phyloP scores from a whole-genome alignment of 2,113 vertebrate species.

The Rutilus rutilus region DNA sequence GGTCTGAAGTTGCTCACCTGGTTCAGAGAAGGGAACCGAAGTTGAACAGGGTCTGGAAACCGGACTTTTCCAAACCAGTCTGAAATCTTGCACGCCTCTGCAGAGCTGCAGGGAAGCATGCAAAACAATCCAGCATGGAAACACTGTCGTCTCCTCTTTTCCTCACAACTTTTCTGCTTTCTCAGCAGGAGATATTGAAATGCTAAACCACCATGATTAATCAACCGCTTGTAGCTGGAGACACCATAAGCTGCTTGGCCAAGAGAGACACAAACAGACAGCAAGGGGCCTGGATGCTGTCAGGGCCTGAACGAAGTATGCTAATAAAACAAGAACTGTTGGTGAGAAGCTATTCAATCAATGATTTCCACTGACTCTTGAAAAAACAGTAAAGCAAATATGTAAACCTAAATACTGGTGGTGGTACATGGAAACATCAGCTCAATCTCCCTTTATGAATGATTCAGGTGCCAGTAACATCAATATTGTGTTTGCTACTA shows the following conservation, averaged over 20 bases:
- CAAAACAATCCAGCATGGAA: slow-evolving; percentile 34
- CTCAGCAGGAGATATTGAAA: slow-evolving; percentile 39
- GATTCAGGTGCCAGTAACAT: background rate
- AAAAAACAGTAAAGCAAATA: background rate
- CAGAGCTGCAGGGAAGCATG: slow-evolving; percentile 24
- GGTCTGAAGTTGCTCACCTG: background rate
- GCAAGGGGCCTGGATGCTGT: slow-evolving; percentile 22
- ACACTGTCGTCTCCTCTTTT: background rate
- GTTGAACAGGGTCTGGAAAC: background rate
- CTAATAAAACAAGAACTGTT: slow-evolving; percentile 40
- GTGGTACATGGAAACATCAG: background rate
- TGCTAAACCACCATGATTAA: slow-evolving; percentile 48
- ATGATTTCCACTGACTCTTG: background rate
- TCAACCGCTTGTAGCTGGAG: slow-evolving; percentile 35
- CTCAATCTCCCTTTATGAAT: background rate
- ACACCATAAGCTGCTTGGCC: slow-evolving; percentile 38
- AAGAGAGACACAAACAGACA: slow-evolving; percentile 42
- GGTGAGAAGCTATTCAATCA: slow-evolving; percentile 19
- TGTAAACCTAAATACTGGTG: background rate
- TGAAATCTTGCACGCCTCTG: background rate
- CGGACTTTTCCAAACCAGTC: slow-evolving; percentile 13
- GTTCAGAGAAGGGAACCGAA: background rate
- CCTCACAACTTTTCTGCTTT: slow-evolving; percentile 39
- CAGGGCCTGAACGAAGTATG: slow-evolving; percentile 34
- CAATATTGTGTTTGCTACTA: background rate